Evolutionary conservation across 2,888 invertebrate species (phyloP), one percentile per base, ranked within the genome.

Genomic region (Dasysyrphus albostriatus): DNA sequence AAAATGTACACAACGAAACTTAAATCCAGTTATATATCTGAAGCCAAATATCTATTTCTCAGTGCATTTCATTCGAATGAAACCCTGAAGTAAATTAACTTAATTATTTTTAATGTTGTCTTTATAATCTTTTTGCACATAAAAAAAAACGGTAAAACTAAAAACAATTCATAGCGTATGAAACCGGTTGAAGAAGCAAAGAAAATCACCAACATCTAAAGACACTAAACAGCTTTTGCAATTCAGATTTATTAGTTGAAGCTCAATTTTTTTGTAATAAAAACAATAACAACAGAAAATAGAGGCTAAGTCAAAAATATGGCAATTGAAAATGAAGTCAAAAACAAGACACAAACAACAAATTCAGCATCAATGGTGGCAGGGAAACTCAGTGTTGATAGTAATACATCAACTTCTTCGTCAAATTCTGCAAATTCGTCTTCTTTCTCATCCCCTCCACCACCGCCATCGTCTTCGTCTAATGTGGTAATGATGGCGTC

Each of bases 251-350:
- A 54, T 29, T 34, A 37, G 10, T 5, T 58, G 9, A 58, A 58
- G 56, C 34, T 16, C 16, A n/a, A 44, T 37, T 44, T 44, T n/a
- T 47, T n/a, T 49, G 16, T 51, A 8, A 47, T 10, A 32, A 63
- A 81, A 7, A 47, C 24, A 32, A 49, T 16, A 42, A 42, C 54
- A 54, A 49, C 1, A 58, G n/a, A 29, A 70, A 65, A 58, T 37
- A 81, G 72, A 61, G 65, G 72, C 39, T 47, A 67, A 73, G n/a
- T 37, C 5, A 54, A 76, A 47, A 76, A 69, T n/a, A 85, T 85
- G 85, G 82, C 85, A 82, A 85, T 85, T 69, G 85, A 77, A 77
- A 85, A 85, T 82, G 85, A 85, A 69, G 61, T 49, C 74, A 85
- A 82, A 77, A 77, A 69, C 73, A 85, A 85, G 61, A 32, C 51